These are phyloP conservation scores for Eugnorisma glareosa DNA, from an alignment of 2,888 invertebrate species.

Conservation along the genomic window DNA sequence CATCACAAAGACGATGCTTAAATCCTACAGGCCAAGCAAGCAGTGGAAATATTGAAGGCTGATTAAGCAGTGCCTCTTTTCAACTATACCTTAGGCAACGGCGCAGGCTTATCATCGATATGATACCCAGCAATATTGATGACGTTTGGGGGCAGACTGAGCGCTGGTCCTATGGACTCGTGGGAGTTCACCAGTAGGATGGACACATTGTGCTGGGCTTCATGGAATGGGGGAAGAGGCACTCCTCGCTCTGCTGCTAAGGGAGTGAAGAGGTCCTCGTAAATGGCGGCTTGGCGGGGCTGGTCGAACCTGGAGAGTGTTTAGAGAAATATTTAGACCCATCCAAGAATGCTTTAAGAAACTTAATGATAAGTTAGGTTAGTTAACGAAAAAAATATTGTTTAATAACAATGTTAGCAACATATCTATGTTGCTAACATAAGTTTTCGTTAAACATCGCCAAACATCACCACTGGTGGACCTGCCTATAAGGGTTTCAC, in stretches of 20 bases:
- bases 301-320: constrained; percentile 64
- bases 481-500: not conserved
- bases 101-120: constrained; percentile 72
- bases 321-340: not conserved
- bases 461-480: too few relatives aligned
- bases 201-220: constrained; percentile 73
- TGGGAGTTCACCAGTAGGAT: constrained; percentile 78
- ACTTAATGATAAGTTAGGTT: not conserved
- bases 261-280: constrained; percentile 69
- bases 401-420: too few relatives aligned
- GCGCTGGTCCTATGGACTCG: constrained; percentile 71
- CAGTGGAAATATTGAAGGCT: not conserved
- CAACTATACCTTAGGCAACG: constrained; percentile 78
- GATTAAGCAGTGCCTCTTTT: not conserved
- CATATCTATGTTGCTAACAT: too few relatives aligned
- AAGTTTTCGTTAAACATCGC: too few relatives aligned
- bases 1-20: too few relatives aligned
- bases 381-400: too few relatives aligned
- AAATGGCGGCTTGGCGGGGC: constrained; percentile 52
- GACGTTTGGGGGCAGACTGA: constrained; percentile 77
- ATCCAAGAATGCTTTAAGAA: not conserved
- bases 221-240: constrained; percentile 68
- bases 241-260: constrained; percentile 74
- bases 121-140: constrained; percentile 81
- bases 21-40: not conserved